phyloP scores from a whole-genome alignment of 2,113 vertebrate genomes.

The Pygoscelis adeliae region DNA sequence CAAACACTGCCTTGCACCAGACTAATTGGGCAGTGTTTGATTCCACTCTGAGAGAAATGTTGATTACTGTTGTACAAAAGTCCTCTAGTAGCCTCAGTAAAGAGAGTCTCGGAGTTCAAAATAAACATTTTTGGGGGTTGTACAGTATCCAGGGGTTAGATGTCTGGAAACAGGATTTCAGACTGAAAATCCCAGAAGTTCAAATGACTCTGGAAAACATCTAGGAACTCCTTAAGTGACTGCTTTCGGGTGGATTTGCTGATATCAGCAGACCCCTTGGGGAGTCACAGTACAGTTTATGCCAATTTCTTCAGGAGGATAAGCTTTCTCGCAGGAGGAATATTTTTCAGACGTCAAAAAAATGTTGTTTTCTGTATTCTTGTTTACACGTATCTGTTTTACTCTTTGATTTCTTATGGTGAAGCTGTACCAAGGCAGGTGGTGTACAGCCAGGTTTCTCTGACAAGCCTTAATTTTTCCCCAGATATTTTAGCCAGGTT shows the following conservation, averaged over 20 bases:
- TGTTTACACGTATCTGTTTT: neutral
- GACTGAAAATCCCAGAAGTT: constrained; percentile 23
- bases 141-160: neutral
- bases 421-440: neutral
- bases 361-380: neutral
- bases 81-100: neutral
- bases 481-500: neutral
- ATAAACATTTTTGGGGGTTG: neutral
- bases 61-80: neutral
- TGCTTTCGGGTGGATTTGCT: neutral
- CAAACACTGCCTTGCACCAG: constrained; percentile 3
- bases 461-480: neutral
- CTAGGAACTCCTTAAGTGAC: neutral
- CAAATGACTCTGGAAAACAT: constrained; percentile 18
- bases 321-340: neutral
- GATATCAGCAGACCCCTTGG: neutral
- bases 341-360: neutral
- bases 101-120: neutral
- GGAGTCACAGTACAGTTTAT: neutral
- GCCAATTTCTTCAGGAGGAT: neutral
- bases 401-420: neutral
- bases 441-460: neutral
- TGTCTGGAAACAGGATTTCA: constrained; percentile 43
- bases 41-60: constrained; percentile 5
- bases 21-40: constrained; percentile 14